These are phyloP conservation scores for Crematogaster levior DNA, from an alignment of 2,888 invertebrate species.

Conservation along the genomic window DNA sequence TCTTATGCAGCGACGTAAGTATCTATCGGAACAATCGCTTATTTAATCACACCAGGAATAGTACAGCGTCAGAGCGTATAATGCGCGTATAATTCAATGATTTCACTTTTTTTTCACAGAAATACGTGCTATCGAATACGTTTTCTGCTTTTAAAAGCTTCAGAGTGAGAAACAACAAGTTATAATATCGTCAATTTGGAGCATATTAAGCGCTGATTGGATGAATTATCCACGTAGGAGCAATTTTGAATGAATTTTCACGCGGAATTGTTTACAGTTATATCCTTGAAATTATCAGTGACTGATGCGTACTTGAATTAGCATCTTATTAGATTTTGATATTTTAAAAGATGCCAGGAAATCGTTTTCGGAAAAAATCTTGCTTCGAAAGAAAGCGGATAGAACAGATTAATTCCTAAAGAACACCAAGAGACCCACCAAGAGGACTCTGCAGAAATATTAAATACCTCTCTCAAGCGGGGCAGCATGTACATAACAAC, in stretches of 20 bases:
- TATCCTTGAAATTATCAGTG: neutral
- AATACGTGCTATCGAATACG: neutral
- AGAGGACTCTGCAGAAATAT: neutral
- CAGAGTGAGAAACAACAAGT: no score
- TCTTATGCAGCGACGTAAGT: slow-evolving; percentile 27
- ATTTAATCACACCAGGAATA: slow-evolving; percentile 16
- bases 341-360: neutral
- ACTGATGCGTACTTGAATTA: neutral
- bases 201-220: slow-evolving; percentile 17
- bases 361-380: neutral
- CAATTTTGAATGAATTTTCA: neutral
- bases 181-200: neutral
- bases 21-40: slow-evolving; percentile 32
- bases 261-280: neutral
- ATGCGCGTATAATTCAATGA: neutral
- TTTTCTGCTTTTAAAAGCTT: neutral
- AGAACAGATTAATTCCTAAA: neutral
- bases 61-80: neutral
- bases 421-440: neutral
- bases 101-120: slow-evolving; percentile 31
- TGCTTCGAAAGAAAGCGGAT: neutral
- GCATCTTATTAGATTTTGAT: neutral
- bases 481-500: neutral
- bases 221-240: neutral
- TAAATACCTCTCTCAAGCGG: slow-evolving; percentile 15